Base-by-base conservation (phyloP, 2,797 vertebrate species). In the Okamejei kenojei region DNA sequence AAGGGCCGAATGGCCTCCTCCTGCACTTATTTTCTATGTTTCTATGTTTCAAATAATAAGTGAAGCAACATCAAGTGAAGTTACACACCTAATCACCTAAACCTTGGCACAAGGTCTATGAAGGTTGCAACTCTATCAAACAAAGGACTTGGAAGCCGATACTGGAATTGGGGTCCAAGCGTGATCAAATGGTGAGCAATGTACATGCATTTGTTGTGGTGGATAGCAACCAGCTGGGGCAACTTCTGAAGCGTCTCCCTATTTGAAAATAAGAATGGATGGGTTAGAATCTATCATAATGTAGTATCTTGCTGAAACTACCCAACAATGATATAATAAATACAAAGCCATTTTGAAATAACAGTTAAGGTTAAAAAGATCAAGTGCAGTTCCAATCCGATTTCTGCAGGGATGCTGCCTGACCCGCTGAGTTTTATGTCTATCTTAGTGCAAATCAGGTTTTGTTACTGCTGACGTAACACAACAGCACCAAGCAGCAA, bases 191-290 rank as follows among this genome's bases (percentile, higher is more conserved):
- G 98, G 95, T 99, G 99, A 10, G 98, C 98, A 11, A 99, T 97
- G 93, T 97, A 99, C 98, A 99, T 99, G 95, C 98, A 99, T 96
- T 99, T 99, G 96, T 99, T 99, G 95, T 99, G 98, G 94, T 99
- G 98, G 94, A 99, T 97, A 93, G 98, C 99, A 73, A 98, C 98
- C 93, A 99, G 95, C 94, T 99, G 98, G 63, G 99, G 99, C 32
- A 99, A 97, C 93, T 99, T 99, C 71, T 98, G 97, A 8, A 99
- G 96, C 94, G 98, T 99, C 95, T 99, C 98, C 94, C 99, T 99
- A 94, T 79, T 45, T 58, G 90, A 92, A 93, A 11, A 86, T 23
- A 54, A 15, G 93, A 94, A 74, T 21, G 23, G 94, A 93, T 90
- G 58, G 74, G n/a, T 80, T 90, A 93, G 38, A 88, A 68, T 88